A percentile compares a stretch with the other conserved stretches of the same genome.
phyloP scores from a whole-genome alignment of 2,888 invertebrate genomes.

The Tricholauxania praeusta region DNA sequence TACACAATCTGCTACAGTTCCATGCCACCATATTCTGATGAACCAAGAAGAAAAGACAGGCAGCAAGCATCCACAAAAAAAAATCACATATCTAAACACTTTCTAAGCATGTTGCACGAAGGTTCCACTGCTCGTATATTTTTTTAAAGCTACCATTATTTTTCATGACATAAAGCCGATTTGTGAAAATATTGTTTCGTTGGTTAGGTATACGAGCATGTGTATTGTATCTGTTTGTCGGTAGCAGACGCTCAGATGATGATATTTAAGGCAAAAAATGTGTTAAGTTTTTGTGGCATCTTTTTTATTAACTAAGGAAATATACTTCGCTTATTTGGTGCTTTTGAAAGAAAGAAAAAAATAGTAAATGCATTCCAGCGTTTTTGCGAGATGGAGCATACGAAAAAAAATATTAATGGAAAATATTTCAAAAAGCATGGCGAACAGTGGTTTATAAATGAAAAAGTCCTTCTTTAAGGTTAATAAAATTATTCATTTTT shows the following conservation, averaged over 20 bases:
- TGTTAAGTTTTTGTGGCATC: not conserved
- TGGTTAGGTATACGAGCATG: slow-evolving; percentile 33
- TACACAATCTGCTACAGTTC: slow-evolving; percentile 46
- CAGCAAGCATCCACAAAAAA: slow-evolving; percentile 1
- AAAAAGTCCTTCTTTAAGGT: no score
- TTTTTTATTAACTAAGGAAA: no score
- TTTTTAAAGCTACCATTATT: slow-evolving; percentile 53
- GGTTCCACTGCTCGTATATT: slow-evolving; percentile 4
- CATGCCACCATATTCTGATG: slow-evolving; percentile 30
- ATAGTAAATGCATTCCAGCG: no score
- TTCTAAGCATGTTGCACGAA: slow-evolving; percentile 20
- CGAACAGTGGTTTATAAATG: no score
- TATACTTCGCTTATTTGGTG: no score
- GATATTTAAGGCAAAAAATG: slow-evolving; percentile 9
- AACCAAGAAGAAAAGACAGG: slow-evolving; percentile 14
- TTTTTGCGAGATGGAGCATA: no score
- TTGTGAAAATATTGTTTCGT: slow-evolving; percentile 65
- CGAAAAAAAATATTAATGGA: no score
- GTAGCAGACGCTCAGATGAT: slow-evolving; percentile 8
- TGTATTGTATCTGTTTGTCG: slow-evolving; percentile 9
- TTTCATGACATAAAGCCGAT: slow-evolving; percentile 67
- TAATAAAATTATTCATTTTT: no score
- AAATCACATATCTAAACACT: slow-evolving; percentile 1
- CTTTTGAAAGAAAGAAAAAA: no score
- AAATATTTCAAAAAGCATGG: no score